These are phyloP conservation scores for Vespertilio murinus DNA, from an alignment of 2,797 vertebrate genomes.

Conservation along the genomic window DNA sequence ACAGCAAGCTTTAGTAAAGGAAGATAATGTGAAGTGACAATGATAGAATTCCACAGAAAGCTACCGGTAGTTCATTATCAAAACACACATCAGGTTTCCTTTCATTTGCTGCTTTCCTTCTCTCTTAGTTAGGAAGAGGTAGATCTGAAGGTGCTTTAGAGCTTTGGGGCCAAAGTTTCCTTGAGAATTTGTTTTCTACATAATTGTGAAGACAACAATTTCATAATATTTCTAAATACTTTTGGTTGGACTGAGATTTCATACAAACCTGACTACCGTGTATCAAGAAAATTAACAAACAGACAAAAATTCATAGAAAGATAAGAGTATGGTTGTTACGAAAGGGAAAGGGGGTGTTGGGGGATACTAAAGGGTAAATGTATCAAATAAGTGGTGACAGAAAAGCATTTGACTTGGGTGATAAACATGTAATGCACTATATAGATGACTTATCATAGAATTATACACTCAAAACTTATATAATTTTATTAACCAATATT, in stretches of 20 bases:
- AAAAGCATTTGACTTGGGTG: not conserved
- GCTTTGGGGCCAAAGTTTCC: not conserved
- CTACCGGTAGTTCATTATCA: not conserved
- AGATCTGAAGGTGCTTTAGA: not conserved
- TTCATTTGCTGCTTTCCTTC: not conserved
- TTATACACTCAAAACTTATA: not conserved
- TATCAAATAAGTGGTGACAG: not conserved
- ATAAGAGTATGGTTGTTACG: not conserved
- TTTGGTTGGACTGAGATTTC: not conserved
- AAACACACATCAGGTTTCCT: not conserved
- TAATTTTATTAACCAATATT: not conserved
- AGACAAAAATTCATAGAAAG: not conserved
- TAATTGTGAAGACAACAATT: not conserved
- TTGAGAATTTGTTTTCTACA: not conserved
- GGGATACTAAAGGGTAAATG: not conserved
- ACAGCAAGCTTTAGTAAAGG: slow-evolving; percentile 40
- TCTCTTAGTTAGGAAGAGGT: not conserved
- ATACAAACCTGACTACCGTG: not conserved
- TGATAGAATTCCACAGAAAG: not conserved
- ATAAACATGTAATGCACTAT: not conserved
- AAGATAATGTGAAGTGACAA: not conserved
- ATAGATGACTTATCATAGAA: not conserved
- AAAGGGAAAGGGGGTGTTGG: not conserved
- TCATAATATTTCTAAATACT: not conserved
- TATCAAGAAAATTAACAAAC: not conserved